Evolutionary conservation across 1,140 invertebrate genomes (phyloP), one percentile per base, ranked within the genome.

Genomic region (Physella acuta): DNA sequence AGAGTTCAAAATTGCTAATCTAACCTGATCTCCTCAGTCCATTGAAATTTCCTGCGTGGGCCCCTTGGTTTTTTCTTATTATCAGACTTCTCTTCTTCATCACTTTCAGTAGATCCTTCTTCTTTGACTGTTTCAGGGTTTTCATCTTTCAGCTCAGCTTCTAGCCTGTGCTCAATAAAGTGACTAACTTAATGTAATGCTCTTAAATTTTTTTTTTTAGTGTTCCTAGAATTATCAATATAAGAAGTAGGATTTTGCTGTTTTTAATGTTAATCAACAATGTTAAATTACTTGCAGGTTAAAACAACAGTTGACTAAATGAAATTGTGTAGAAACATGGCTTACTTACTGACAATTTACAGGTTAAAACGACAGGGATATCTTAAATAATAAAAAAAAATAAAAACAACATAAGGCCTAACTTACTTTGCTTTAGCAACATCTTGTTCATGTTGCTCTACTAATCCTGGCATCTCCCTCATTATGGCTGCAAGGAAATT

Each of bases 11-110:
- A 44, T n/a, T 49, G 26, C 5, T 28, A 58, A 51, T 71, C 55
- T 79, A 81, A 89, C 89, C 86, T 89, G 34, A 86, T 84, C 78
- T 88, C 86, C 20, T 86, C 84, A 36, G 84, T 87, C 88, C 89
- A 89, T 28, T 84, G 80, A 80, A 89, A 90, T 68, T 84, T 85
- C 75, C 86, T 87, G 37, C 86, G 85, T 26, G 88, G 88, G 70
- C 87, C 83, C 74, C 86, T 83, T 14, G 83, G 78, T 56, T 85
- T 85, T 68, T 88, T 88, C 24, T 79, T 73, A 76, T 63, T 69
- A 34, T 37, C 65, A 49, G 30, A 52, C 68, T 87, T 85, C 39
- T 80, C 83, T 3, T 87, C 86, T 24, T 83, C 85, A 56, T 82
- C 78, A 69, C 83, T 76, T 73, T 79, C 72, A 72, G 78, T 49